These are phyloP conservation scores for sheep (Ovis aries) DNA, from an alignment of 2,113 vertebrate species.

Conservation along the genomic window ARS-UI_Ramb_v3.0 NC_056068.1:18329001-18329500, in stretches of 20 bases:
- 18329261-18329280: background rate
- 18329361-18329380: background rate
- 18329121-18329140: background rate
- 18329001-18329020: background rate
- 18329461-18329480: background rate
- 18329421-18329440: background rate
- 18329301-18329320: background rate
- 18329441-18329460: background rate
- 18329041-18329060: background rate
- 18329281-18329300: background rate
- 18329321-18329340: background rate
- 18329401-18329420: background rate
- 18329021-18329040: background rate
- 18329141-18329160: background rate
- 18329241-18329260: background rate
- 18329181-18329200: background rate
- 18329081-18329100: background rate
- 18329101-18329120: background rate
- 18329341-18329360: background rate
- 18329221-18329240: background rate
- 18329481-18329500: background rate
- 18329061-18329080: background rate
- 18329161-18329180: constrained; percentile 10
- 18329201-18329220: background rate
- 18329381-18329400: background rate